These are phyloP conservation scores for Wiebesia pumilae DNA, from an alignment of 1,140 invertebrate species.

Conservation along the genomic window DNA sequence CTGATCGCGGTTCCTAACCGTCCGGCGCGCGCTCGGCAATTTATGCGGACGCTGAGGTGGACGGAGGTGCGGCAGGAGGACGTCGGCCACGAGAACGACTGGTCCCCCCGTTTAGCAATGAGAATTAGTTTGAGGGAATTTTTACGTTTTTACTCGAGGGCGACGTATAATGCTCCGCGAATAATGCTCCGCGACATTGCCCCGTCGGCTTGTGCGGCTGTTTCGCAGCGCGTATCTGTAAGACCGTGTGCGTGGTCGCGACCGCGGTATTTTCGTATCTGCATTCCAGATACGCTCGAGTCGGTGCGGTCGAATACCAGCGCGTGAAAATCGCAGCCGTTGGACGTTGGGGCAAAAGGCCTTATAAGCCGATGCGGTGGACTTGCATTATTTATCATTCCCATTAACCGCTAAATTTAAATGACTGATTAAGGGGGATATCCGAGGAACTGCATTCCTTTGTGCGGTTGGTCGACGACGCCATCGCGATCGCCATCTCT, in stretches of 20 bases:
- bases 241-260: neutral
- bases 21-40: neutral
- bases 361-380: neutral
- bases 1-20: conserved; percentile 41
- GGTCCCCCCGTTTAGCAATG: conserved; percentile 24
- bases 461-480: neutral
- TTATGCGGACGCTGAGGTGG: conserved; percentile 33
- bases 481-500: neutral
- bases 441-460: conserved; percentile 22
- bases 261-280: conserved; percentile 24
- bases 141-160: too few species aligned
- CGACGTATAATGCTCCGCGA: neutral
- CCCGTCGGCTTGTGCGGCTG: neutral
- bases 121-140: conserved; percentile 50
- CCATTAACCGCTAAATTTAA: conserved; percentile 45
- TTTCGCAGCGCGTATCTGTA: neutral
- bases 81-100: neutral
- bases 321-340: neutral
- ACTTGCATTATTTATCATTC: conserved; percentile 49
- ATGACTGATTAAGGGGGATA: conserved; percentile 44
- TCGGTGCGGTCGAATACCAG: neutral
- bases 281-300: conserved; percentile 38
- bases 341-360: neutral
- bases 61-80: too few species aligned
- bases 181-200: neutral